A percentile compares a stretch with the other conserved stretches of the same genome.
Evolutionary conservation across 2,797 vertebrate species (phyloP).

Genomic region (Pelochelys cantorii): DNA sequence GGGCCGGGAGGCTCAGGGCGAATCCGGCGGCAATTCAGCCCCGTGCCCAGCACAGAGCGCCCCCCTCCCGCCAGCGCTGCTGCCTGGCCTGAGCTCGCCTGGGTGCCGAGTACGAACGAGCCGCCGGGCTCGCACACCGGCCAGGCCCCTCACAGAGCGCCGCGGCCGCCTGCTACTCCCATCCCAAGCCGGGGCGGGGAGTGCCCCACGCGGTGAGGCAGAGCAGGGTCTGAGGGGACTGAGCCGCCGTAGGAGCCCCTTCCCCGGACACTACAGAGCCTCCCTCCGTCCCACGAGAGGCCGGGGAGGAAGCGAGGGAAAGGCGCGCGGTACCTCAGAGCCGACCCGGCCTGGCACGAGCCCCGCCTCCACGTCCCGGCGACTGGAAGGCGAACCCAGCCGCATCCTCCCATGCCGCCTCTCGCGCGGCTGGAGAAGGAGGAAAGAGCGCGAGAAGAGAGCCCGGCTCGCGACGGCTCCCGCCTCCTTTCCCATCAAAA

Average conservation of each 20-base stretch:
- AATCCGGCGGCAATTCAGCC: too few species aligned
- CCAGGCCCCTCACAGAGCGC: too few species aligned
- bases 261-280: not conserved
- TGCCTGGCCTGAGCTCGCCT: too few species aligned
- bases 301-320: fast-evolving
- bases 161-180: too few species aligned
- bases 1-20: too few species aligned
- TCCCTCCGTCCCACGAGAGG: too few species aligned
- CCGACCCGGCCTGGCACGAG: not conserved
- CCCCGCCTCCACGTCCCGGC: not conserved
- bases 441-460: not conserved
- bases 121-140: too few species aligned
- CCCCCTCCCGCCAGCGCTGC: too few species aligned
- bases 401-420: too few species aligned
- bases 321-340: not conserved
- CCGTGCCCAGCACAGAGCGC: not conserved
- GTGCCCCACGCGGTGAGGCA: not conserved
- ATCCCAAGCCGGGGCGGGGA: too few species aligned
- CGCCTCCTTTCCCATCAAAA: not conserved
- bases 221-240: not conserved
- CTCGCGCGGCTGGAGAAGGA: fast-evolving
- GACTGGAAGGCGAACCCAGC: not conserved
- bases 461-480: too few species aligned
- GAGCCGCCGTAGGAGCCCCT: not conserved
- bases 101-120: not conserved